A percentile compares a stretch with the other conserved stretches of the same genome.
Conservation (phyloP, 1,140 invertebrate genomes). For the Aplysia californica region DNA sequence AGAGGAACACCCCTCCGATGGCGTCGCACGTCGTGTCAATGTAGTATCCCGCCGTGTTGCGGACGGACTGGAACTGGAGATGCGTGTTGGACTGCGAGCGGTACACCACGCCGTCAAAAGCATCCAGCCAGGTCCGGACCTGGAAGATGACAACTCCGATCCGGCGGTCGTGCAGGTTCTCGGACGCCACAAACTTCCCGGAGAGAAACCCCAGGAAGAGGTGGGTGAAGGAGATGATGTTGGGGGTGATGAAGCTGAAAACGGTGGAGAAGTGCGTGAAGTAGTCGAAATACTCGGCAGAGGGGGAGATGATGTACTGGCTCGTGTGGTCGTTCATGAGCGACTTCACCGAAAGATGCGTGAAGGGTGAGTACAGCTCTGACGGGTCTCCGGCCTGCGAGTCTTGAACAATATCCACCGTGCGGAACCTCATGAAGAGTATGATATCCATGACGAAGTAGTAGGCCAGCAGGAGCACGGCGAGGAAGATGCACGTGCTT, state of each 20-base stretch:
- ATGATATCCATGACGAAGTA: constrained; percentile 61
- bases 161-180: constrained; percentile 49
- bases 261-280: constrained; percentile 56
- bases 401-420: constrained; percentile 45
- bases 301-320: constrained; percentile 58
- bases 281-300: constrained; percentile 56
- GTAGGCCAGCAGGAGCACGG: constrained; percentile 43
- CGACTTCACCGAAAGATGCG: constrained; percentile 58
- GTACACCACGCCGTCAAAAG: constrained; percentile 62
- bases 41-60: constrained; percentile 56
- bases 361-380: constrained; percentile 51
- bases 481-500: constrained; percentile 34
- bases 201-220: constrained; percentile 52
- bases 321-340: constrained; percentile 61
- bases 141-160: constrained; percentile 58
- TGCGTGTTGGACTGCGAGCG: constrained; percentile 46
- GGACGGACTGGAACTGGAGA: constrained; percentile 44
- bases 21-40: constrained; percentile 58
- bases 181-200: constrained; percentile 57
- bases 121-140: constrained; percentile 58
- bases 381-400: constrained; percentile 36
- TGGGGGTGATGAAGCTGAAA: constrained; percentile 62
- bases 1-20: constrained; percentile 49
- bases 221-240: constrained; percentile 60
- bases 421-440: constrained; percentile 43